Evolutionary conservation across 1,140 invertebrate species (phyloP).

Genomic region (Pseudomyrmex pallidus): DNA sequence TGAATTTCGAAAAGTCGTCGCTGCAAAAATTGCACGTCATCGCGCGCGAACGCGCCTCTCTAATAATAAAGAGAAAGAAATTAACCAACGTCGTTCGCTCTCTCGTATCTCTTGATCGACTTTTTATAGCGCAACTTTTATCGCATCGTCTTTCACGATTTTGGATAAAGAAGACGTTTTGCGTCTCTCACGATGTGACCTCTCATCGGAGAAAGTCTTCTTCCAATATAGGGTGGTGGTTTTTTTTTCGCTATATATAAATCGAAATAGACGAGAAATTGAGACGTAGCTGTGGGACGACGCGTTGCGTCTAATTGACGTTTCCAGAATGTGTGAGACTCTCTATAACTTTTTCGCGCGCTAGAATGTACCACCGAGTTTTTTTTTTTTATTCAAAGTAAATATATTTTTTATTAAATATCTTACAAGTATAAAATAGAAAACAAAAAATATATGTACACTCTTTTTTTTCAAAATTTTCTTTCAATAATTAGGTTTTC

Average conservation of each 20-base stretch:
- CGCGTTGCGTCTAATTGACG: no score
- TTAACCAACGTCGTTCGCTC: conserved; percentile 54
- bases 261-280: no score
- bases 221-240: no score
- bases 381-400: no score
- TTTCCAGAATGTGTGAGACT: conserved; percentile 4
- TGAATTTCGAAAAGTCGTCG: conserved; percentile 51
- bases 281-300: neutral
- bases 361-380: no score
- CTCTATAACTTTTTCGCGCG: neutral
- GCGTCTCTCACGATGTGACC: neutral
- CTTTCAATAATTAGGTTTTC: no score
- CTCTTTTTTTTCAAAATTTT: no score
- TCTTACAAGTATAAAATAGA: no score
- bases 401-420: conserved; percentile 16
- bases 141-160: conserved; percentile 48
- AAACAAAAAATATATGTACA: no score
- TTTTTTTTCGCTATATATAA: no score
- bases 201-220: no score
- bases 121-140: conserved; percentile 60
- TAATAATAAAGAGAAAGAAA: conserved; percentile 48
- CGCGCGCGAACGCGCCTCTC: neutral
- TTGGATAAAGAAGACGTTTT: conserved; percentile 38
- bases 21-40: conserved; percentile 39
- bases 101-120: conserved; percentile 47